Evolutionary conservation across 2,113 vertebrate genomes (phyloP).

Genomic region (Oreochromis spilurus): DNA sequence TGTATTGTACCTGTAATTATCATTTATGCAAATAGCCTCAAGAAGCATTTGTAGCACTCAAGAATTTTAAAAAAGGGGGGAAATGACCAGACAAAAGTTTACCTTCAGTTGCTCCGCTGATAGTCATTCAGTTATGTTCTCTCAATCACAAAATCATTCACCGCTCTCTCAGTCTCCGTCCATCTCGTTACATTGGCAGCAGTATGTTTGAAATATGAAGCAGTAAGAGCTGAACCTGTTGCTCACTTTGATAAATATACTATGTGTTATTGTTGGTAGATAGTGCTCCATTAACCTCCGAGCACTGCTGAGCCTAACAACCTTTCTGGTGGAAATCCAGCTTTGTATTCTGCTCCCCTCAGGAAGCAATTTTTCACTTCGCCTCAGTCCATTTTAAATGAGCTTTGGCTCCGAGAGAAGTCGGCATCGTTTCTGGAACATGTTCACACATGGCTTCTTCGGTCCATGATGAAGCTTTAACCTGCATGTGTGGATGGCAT

Average conservation of each 20-base stretch:
- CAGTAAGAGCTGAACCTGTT: neutral
- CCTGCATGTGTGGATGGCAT: neutral
- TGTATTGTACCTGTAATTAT: neutral
- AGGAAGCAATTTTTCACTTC: neutral
- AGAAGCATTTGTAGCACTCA: fast-evolving
- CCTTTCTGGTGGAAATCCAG: neutral
- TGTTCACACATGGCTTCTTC: neutral
- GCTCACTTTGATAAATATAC: neutral
- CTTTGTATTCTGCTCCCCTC: neutral
- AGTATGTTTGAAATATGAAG: neutral
- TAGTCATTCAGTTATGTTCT: neutral
- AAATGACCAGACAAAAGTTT: neutral
- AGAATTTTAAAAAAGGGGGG: neutral
- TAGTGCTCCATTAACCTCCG: neutral
- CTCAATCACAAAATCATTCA: neutral
- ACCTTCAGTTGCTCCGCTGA: neutral
- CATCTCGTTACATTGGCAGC: neutral
- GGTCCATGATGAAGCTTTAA: fast-evolving
- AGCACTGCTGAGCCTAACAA: neutral
- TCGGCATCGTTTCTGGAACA: neutral
- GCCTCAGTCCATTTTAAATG: neutral
- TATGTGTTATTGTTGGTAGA: neutral
- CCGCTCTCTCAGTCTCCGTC: neutral
- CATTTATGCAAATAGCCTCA: neutral
- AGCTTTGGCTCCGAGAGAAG: fast-evolving